These are phyloP conservation scores for Bungarus multicinctus DNA, from an alignment of 2,113 vertebrate genomes.

Conservation along the genomic window DNA sequence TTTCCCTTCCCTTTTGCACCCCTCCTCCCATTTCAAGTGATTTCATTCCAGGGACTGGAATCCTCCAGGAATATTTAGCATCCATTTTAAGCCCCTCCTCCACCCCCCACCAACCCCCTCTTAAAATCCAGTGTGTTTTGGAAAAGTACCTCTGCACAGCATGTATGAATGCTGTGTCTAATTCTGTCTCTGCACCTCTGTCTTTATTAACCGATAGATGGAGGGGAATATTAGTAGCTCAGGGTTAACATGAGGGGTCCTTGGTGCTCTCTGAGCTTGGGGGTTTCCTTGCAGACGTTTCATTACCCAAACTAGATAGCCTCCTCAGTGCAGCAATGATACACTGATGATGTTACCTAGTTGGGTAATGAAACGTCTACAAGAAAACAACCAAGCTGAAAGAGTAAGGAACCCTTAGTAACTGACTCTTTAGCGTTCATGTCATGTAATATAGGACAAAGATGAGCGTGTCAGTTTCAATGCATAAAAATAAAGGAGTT, in stretches of 20 bases:
- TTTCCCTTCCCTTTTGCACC: background rate
- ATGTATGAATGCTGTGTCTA: background rate
- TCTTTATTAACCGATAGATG: background rate
- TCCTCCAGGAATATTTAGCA: background rate
- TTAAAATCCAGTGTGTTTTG: background rate
- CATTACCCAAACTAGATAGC: too few relatives aligned
- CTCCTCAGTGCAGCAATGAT: too few relatives aligned
- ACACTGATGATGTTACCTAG: background rate
- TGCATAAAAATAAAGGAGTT: background rate
- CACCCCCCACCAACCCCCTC: background rate
- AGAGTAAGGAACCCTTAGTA: too few relatives aligned
- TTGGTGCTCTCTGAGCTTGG: too few relatives aligned
- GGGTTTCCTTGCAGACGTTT: background rate
- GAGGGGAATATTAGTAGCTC: background rate
- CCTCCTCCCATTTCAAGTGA: background rate
- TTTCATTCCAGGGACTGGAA: background rate
- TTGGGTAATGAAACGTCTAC: too few relatives aligned
- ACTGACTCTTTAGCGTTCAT: background rate
- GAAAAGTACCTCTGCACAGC: background rate
- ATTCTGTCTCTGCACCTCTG: background rate
- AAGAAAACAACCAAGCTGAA: too few relatives aligned
- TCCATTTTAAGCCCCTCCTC: background rate
- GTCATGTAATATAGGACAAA: background rate
- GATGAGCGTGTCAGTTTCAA: background rate
- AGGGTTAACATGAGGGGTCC: background rate